Percentiles rank a stretch among this genome's conserved stretches.
These are phyloP conservation scores for Bactericera cockerelli DNA, from an alignment of 1,140 invertebrate species.

Conservation along the genomic window DNA sequence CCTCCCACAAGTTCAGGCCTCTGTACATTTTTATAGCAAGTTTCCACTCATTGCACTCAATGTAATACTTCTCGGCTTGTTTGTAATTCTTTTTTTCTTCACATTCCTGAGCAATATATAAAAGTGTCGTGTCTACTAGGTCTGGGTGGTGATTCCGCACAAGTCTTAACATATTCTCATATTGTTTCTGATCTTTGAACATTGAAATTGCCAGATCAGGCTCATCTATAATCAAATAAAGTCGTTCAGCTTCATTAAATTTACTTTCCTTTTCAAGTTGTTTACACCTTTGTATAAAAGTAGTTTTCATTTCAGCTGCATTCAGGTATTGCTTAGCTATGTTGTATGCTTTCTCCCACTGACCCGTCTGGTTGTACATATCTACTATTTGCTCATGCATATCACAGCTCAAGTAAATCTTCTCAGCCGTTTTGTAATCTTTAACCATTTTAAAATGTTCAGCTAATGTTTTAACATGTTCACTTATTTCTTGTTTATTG, in stretches of 20 bases:
- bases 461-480: slow-evolving; percentile 46
- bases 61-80: slow-evolving; percentile 83
- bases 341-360: slow-evolving; percentile 70
- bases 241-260: slow-evolving; percentile 77
- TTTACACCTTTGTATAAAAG: slow-evolving; percentile 67
- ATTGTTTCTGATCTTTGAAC: slow-evolving; percentile 74
- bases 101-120: slow-evolving; percentile 74
- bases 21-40: slow-evolving; percentile 83
- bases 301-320: slow-evolving; percentile 53
- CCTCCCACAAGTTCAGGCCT: slow-evolving; percentile 71
- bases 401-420: slow-evolving; percentile 57
- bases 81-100: slow-evolving; percentile 67
- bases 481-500: slow-evolving; percentile 37
- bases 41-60: slow-evolving; percentile 79
- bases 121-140: slow-evolving; percentile 67
- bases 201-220: slow-evolving; percentile 88
- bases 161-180: slow-evolving; percentile 63
- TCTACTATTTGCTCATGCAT: slow-evolving; percentile 70
- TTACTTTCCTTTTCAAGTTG: slow-evolving; percentile 53
- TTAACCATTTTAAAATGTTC: slow-evolving; percentile 54
- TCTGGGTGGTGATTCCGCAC: slow-evolving; percentile 75
- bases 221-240: slow-evolving; percentile 76
- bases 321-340: slow-evolving; percentile 59
- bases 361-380: slow-evolving; percentile 57
- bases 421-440: slow-evolving; percentile 70